Evolutionary conservation across 2,797 vertebrate species (phyloP).

Genomic region (Pristis pectinata): DNA sequence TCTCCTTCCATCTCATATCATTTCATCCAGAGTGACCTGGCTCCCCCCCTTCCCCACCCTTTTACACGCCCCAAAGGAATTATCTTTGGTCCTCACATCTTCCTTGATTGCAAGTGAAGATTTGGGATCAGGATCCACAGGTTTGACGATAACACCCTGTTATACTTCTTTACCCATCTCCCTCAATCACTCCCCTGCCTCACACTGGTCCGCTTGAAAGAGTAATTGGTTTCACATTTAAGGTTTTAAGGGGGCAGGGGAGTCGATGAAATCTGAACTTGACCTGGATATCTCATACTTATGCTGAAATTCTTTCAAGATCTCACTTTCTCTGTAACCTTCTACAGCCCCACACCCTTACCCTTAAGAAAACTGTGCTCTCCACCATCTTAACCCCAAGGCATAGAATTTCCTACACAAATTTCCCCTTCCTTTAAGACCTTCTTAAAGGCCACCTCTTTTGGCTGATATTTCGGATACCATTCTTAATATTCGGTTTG

Average conservation of each 20-base stretch:
- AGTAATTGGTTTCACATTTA: too few relatives aligned
- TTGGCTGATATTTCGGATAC: background rate
- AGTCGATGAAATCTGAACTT: too few relatives aligned
- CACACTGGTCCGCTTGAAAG: too few relatives aligned
- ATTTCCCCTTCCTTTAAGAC: background rate
- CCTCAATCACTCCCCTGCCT: background rate
- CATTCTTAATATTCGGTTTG: too few relatives aligned
- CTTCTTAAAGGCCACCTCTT: background rate
- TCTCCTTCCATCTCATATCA: background rate
- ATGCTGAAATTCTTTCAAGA: background rate
- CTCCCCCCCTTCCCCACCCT: too few relatives aligned
- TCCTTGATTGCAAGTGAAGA: background rate
- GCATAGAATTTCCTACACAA: background rate
- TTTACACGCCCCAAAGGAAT: background rate
- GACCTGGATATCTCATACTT: background rate
- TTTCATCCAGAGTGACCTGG: too few relatives aligned
- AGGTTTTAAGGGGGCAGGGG: too few relatives aligned
- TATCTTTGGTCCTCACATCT: too few relatives aligned
- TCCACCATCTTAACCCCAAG: background rate
- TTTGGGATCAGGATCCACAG: background rate
- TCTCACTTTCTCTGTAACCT: background rate
- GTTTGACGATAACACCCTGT: background rate
- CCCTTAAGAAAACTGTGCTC: background rate
- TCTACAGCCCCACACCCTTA: background rate
- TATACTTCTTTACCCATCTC: background rate